These are phyloP conservation scores for Dioctria linearis DNA, from an alignment of 2,888 invertebrate species.

Conservation along the genomic window DNA sequence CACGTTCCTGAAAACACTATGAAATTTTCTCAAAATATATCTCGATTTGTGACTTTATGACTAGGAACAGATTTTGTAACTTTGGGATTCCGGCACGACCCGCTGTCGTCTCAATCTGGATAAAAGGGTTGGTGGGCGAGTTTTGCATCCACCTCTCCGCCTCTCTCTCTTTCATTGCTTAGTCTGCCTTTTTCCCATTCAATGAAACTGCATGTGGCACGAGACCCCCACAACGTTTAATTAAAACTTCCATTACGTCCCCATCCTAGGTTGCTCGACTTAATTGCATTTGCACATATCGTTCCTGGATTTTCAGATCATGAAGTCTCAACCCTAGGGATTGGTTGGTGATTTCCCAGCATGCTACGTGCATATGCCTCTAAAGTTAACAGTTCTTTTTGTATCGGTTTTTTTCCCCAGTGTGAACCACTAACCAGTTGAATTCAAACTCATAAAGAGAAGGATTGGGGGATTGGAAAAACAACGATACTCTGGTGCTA, in stretches of 20 bases:
- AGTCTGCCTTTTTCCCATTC: conserved; percentile 5
- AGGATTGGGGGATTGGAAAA: too few relatives aligned
- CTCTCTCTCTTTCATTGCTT: neutral
- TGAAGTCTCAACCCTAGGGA: neutral
- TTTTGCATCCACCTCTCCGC: neutral
- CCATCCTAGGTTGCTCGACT: conserved; percentile 25
- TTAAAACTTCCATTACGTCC: conserved; percentile 53
- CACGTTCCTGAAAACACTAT: conserved; percentile 34
- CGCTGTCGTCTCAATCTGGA: neutral
- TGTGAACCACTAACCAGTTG: too few relatives aligned
- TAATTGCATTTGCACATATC: conserved; percentile 51
- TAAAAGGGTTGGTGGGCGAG: neutral
- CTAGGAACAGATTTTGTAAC: conserved; percentile 44
- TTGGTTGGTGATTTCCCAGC: neutral
- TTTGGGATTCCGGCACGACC: neutral
- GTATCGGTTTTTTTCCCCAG: too few relatives aligned
- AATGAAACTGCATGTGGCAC: neutral
- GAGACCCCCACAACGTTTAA: conserved; percentile 34
- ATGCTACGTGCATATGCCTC: neutral
- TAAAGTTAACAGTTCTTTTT: neutral
- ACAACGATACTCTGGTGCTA: too few relatives aligned
- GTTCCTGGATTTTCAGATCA: conserved; percentile 6
- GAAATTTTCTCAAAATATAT: conserved; percentile 32
- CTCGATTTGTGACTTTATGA: conserved; percentile 48
- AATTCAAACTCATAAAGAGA: too few relatives aligned